Evolutionary conservation across 2,797 vertebrate species (phyloP).

Genomic region (Labeo calbasu): DNA sequence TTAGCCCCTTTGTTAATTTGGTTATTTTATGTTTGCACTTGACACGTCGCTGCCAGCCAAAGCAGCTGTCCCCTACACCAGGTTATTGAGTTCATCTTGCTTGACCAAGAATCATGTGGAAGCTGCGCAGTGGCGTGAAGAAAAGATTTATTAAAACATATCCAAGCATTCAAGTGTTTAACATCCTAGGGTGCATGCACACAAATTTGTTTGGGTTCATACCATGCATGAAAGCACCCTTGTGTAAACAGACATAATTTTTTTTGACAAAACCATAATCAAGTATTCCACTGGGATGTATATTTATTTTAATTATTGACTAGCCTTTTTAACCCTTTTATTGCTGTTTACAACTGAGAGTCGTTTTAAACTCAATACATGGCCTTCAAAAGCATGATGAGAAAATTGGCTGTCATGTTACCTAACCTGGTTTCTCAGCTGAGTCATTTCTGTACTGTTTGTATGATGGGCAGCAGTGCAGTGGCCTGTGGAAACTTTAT

Average conservation of each 20-base stretch:
- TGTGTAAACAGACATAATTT: background rate
- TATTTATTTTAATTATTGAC: background rate
- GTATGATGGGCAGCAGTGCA: conserved; percentile 66
- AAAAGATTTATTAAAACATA: background rate
- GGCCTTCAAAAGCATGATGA: background rate
- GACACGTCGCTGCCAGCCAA: conserved; percentile 60
- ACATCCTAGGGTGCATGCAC: background rate
- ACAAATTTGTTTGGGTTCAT: background rate
- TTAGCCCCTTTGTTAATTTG: conserved; percentile 75
- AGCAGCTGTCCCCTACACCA: conserved; percentile 67
- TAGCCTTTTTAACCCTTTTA: background rate
- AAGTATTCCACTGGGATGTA: background rate
- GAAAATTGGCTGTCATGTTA: background rate
- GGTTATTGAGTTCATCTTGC: conserved; percentile 4
- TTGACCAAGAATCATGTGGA: background rate
- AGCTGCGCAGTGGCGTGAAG: background rate
- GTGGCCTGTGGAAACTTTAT: conserved; percentile 56
- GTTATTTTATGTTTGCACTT: conserved; percentile 70
- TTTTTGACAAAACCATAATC: background rate
- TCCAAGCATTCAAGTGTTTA: background rate
- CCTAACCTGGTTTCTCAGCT: conserved; percentile 45
- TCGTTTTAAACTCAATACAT: background rate
- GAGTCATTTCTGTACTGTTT: conserved; percentile 46
- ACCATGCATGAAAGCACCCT: background rate
- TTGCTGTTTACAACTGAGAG: background rate